A percentile compares a stretch with the other conserved stretches of the same genome.
Conservation (phyloP, 2,113 vertebrate species). For the Pollachius pollachius region DNA sequence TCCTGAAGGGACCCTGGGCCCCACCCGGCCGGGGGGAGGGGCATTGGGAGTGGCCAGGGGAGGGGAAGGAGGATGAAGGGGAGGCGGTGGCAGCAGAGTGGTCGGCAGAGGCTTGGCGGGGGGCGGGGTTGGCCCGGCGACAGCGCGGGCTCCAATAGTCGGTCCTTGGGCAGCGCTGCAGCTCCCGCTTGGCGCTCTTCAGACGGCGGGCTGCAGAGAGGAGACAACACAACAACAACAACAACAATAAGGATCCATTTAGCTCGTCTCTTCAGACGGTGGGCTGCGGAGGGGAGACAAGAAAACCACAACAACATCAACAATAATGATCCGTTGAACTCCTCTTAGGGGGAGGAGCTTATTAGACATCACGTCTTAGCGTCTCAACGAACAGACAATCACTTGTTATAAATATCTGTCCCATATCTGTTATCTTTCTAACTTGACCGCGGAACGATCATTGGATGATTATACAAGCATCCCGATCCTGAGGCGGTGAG, state of each 20-base stretch:
- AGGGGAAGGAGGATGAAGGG: constrained; percentile 52
- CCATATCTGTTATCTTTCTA: too few relatives aligned
- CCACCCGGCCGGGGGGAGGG: constrained; percentile 57
- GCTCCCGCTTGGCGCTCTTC: constrained; percentile 52
- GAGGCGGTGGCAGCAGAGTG: constrained; percentile 43
- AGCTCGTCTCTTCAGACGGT: constrained; percentile 45
- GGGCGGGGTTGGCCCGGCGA: constrained; percentile 49
- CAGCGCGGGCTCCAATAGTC: constrained; percentile 72
- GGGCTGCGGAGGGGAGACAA: constrained; percentile 36
- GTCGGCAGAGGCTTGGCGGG: constrained; percentile 23
- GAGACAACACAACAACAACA: neutral
- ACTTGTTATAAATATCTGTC: too few relatives aligned
- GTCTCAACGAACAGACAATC: too few relatives aligned
- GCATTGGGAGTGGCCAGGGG: constrained; percentile 44
- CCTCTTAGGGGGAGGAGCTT: too few relatives aligned
- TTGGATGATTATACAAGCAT: too few relatives aligned
- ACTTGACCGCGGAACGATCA: too few relatives aligned
- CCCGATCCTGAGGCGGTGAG: neutral
- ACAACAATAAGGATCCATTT: neutral
- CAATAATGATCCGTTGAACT: too few relatives aligned
- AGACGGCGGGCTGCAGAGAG: constrained; percentile 50
- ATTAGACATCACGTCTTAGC: too few relatives aligned
- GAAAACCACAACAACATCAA: neutral
- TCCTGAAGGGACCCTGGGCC: constrained; percentile 52
- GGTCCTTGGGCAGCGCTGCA: constrained; percentile 45